Conservation (phyloP, 1,140 invertebrate species). For the Mycetomoellerius zeteki region DNA sequence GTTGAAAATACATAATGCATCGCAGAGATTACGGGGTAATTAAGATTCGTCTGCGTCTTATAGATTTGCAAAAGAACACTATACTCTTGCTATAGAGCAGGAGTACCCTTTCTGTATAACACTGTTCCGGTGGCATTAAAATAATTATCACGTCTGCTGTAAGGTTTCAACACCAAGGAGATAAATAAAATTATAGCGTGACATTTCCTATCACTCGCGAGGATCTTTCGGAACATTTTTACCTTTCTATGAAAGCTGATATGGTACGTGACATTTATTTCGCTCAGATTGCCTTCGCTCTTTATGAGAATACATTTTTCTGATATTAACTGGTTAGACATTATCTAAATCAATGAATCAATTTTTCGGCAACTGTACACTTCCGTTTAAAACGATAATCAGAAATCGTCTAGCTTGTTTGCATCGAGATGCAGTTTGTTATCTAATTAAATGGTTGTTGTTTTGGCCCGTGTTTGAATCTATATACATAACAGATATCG, state of each 20-base stretch:
- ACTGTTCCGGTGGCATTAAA: slow-evolving; percentile 21
- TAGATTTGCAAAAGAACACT: not conserved
- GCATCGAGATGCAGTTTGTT: slow-evolving; percentile 7
- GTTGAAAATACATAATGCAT: slow-evolving; percentile 37
- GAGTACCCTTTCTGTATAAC: not conserved
- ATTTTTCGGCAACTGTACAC: not conserved
- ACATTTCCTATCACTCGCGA: not conserved
- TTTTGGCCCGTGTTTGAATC: not conserved
- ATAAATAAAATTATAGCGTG: slow-evolving; percentile 44
- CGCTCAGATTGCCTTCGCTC: not conserved
- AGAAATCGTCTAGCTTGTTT: not conserved
- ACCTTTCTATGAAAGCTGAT: not conserved
- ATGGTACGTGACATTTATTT: not conserved
- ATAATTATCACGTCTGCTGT: not conserved
- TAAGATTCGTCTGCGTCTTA: slow-evolving; percentile 43
- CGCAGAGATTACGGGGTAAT: slow-evolving; percentile 38
- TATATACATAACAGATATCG: slow-evolving; percentile 1
- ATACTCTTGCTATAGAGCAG: not conserved
- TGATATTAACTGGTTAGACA: too few relatives aligned
- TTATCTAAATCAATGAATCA: not conserved
- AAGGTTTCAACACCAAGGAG: not conserved
- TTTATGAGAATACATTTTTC: not conserved
- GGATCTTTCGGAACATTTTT: slow-evolving; percentile 15
- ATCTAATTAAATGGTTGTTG: slow-evolving; percentile 5
- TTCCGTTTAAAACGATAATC: not conserved